phyloP scores from a whole-genome alignment of 2,888 invertebrate species.

The Volucella bombylans region DNA sequence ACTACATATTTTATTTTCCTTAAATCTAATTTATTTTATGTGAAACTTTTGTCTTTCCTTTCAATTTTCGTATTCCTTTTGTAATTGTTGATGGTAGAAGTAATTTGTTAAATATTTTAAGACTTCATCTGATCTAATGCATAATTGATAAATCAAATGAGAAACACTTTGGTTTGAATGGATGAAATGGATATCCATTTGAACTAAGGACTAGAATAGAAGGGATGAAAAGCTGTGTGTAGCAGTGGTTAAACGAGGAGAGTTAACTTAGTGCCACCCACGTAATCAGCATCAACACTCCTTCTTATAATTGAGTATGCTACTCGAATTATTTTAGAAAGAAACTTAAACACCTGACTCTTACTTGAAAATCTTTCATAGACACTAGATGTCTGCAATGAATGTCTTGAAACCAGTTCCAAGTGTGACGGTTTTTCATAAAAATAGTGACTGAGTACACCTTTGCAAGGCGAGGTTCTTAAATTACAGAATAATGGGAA shows the following conservation, averaged over 20 bases:
- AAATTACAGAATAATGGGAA: too few species aligned
- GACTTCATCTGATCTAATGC: conserved; percentile 12
- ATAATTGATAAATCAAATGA: conserved; percentile 23
- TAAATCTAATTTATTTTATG: too few species aligned
- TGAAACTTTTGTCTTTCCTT: background rate
- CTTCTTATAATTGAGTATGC: too few species aligned
- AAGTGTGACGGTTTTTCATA: too few species aligned
- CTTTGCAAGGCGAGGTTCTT: too few species aligned
- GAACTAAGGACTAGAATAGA: background rate
- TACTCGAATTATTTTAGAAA: too few species aligned
- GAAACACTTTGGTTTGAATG: conserved; percentile 1
- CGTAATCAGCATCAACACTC: too few species aligned
- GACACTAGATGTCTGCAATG: too few species aligned
- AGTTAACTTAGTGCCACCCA: background rate
- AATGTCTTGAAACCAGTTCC: too few species aligned
- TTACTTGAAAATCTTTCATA: too few species aligned
- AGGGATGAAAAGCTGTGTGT: conserved; percentile 16
- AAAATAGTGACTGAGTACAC: too few species aligned
- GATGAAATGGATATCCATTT: background rate
- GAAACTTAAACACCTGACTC: too few species aligned
- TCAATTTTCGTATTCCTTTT: conserved; percentile 2
- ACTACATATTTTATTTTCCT: background rate
- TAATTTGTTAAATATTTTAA: conserved; percentile 14
- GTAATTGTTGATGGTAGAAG: conserved; percentile 2
- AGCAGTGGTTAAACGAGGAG: background rate